Base-by-base conservation (phyloP, 1,140 invertebrate genomes). In the Cotesia vestalis region DNA sequence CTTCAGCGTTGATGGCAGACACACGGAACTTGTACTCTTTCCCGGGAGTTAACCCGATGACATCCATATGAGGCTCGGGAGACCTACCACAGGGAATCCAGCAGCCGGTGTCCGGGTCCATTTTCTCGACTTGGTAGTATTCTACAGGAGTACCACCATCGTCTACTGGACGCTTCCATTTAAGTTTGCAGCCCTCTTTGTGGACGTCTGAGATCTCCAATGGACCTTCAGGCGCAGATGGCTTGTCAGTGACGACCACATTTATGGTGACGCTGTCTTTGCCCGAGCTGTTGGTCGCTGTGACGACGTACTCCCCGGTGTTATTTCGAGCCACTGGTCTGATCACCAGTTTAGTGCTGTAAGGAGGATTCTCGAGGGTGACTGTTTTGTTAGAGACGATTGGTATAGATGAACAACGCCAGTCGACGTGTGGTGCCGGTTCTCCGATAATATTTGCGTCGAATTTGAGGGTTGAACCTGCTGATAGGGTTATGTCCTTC, bases 21-120 rank as follows among this genome's bases (percentile, higher is more conserved):
- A 99, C 97, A 71, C 98, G 90, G 91, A 98, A 98, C 86, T 95
- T 95, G 83, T 98, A 98, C 85, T 98, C 95, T 80, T 96, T 94
- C 40, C 93, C 94, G 17, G 95, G 94, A 62, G 92, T 96, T 38
- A 98, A 86, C 51, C 95, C 95, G 73, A 91, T 94, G 0, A 98
- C 93, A 76, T 96, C 94, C 71, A 93, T 89, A 78, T 89, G 91
- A 90, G 94, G 94, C 78, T 96, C 95, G 20, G 92, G 90, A 12
- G 94, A 91, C 75, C 94, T 90, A 27, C 92, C 94, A 81, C 95
- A 96, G 17, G 96, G 95, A 75, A 97, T 92, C 97, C 97, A 99
- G 73, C 92, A 91, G n/a, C 96, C 96, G 67, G 95, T 97, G 80
- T 95, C 93, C 0, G 94, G 91, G 83, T 98, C 97, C 88, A 96